Evolutionary conservation across 2,113 vertebrate species (phyloP), one percentile per base, ranked within the genome.

Genomic region (Acinonyx jubatus): DNA sequence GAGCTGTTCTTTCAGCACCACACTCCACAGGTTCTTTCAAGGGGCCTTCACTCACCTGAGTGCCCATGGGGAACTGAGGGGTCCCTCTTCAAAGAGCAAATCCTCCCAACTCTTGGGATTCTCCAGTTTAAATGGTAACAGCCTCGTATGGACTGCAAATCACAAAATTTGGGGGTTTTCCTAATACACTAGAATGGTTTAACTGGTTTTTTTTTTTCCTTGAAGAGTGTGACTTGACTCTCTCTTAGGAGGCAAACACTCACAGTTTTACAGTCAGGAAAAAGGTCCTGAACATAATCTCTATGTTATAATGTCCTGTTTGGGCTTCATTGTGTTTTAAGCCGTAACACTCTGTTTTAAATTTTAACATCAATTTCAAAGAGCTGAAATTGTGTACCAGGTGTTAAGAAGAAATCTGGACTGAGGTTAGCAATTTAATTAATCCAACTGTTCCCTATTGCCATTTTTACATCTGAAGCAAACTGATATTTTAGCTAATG

Each of bases 1-100:
- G 96, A 97, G 96, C 96, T 98, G 86, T 97, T 92, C 96, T 97
- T 97, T 97, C 97, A 97, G 95, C 86, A 98, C 95, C 87, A 85
- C 23, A 19, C 6, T n/a, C 41, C 55, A n/a, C 55, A 50, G 27
- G 76, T 63, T 25, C 19, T 66, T 61, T 29, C 7, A 65, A 57
- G 19, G 3, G 68, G 18, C 12, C 1, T 89, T 84, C 25, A 84
- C 52, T 96, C 91, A 94, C 92, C 94, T 98, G 90, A 73, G 45
- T 31, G 31, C 11, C 52, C 23, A 65, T 7, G 45, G 38, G 57
- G 15, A 88, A 45, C 31, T 61, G 4, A 87, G 29, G 29, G 1
- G 2, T 36, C 11, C 25, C 33, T 80, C 50, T 80, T 71, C 63
- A 76, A 95, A 45, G 61, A 71, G 5, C 33, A 88, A 82, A 80